Conservation (phyloP, 2,113 vertebrate species). For the Sitta europaea region DNA sequence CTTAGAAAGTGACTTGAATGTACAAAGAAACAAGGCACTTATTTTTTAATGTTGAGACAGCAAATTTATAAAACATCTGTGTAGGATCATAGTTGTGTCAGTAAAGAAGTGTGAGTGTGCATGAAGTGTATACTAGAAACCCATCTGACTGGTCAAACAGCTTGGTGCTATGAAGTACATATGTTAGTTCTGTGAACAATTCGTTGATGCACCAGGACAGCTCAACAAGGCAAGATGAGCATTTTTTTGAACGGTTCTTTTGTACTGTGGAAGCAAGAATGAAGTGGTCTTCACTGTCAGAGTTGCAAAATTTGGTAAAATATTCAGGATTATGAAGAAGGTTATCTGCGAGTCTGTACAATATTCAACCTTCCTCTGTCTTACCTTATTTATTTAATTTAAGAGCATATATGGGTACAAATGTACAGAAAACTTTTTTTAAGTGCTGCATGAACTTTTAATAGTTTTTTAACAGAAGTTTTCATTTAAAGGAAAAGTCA, state of each 20-base stretch:
- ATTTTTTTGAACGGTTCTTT: neutral
- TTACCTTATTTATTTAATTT: constrained; percentile 69
- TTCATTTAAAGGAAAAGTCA: constrained; percentile 72
- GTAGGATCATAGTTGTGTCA: constrained; percentile 64
- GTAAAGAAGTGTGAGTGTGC: constrained; percentile 57
- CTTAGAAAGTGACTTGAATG: constrained; percentile 95
- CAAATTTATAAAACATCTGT: constrained; percentile 71
- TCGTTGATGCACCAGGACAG: constrained; percentile 3
- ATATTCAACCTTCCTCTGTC: constrained; percentile 60
- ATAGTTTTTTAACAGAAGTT: constrained; percentile 68
- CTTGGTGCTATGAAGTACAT: constrained; percentile 42
- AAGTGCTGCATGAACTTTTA: constrained; percentile 60
- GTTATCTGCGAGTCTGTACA: constrained; percentile 55
- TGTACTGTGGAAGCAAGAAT: constrained; percentile 35
- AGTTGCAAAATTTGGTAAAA: constrained; percentile 50
- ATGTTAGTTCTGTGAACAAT: neutral
- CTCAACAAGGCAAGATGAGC: constrained; percentile 27
- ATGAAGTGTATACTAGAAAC: constrained; percentile 31
- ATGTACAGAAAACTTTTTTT: constrained; percentile 65
- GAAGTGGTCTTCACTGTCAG: constrained; percentile 52
- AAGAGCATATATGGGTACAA: constrained; percentile 57
- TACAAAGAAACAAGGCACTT: constrained; percentile 86
- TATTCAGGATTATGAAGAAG: constrained; percentile 23
- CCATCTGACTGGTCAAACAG: constrained; percentile 45
- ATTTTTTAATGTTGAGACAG: constrained; percentile 73